phyloP scores from a whole-genome alignment of 2,113 vertebrate genomes.

The Struthidea cinerea region DNA sequence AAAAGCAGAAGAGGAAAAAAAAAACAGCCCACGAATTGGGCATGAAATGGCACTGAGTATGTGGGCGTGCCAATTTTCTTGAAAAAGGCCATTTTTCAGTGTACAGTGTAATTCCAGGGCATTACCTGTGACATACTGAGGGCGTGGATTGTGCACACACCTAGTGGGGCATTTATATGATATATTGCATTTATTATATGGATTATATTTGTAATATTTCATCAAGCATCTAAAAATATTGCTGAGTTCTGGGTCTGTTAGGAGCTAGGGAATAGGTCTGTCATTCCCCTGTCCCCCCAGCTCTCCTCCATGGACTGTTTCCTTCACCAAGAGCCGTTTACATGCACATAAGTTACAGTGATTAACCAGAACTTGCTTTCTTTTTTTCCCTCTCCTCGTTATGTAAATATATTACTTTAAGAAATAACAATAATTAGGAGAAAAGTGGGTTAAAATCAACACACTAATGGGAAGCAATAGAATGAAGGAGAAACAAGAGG shows the following conservation, averaged over 20 bases:
- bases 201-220: background rate
- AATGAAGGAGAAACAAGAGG: background rate
- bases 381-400: background rate
- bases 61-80: background rate
- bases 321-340: background rate
- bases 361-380: background rate
- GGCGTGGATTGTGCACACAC: fast-evolving
- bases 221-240: background rate
- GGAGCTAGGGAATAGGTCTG: background rate
- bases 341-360: background rate
- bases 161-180: background rate
- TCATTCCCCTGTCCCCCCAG: background rate
- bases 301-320: background rate
- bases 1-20: background rate
- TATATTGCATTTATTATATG: background rate
- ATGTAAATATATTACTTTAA: background rate
- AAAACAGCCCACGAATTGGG: background rate
- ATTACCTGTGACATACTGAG: background rate
- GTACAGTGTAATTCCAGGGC: background rate
- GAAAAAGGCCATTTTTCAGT: background rate
- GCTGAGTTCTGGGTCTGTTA: fast-evolving
- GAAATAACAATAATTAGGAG: background rate
- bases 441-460: background rate
- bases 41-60: fast-evolving
- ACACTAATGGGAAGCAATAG: background rate